Percentiles rank a stretch among this genome's conserved stretches.
Evolutionary conservation across 2,888 invertebrate species (phyloP).

Genomic region (Argyresthia albistria): DNA sequence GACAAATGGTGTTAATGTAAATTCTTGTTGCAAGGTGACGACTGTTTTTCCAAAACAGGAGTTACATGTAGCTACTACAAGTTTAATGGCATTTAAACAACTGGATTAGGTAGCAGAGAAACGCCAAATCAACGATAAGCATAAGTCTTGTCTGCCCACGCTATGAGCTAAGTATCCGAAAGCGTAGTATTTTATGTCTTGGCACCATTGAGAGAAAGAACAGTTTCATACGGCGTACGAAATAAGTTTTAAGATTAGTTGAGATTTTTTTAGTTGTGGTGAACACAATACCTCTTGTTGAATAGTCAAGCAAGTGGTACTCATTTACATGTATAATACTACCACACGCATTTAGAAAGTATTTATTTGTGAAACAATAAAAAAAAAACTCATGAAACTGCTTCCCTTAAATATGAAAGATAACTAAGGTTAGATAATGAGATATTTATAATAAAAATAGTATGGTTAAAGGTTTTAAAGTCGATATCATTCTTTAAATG

Average conservation of each 20-base stretch:
- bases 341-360: conserved; percentile 6
- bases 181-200: conserved; percentile 16
- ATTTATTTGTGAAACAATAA: neutral
- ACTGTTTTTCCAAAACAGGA: conserved; percentile 27
- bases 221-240: conserved; percentile 6
- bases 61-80: conserved; percentile 57
- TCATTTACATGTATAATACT: conserved; percentile 1
- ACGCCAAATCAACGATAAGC: conserved; percentile 65
- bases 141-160: conserved; percentile 64
- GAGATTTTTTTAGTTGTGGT: conserved; percentile 19
- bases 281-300: conserved; percentile 21
- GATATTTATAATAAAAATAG: too few species aligned
- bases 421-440: too few species aligned
- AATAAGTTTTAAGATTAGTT: conserved; percentile 14
- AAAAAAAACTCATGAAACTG: too few species aligned
- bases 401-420: too few species aligned
- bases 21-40: too few species aligned
- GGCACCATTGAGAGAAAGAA: conserved; percentile 21
- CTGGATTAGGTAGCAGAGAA: conserved; percentile 67
- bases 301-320: conserved; percentile 4
- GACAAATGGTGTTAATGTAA: too few species aligned
- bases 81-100: conserved; percentile 58
- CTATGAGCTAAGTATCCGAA: conserved; percentile 10
- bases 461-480: too few species aligned
- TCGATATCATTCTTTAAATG: too few species aligned